Evolutionary conservation across 35 echinoderm and acorn worm genomes (phyloP).

Genomic region (Apostichopus japonicus): DNA sequence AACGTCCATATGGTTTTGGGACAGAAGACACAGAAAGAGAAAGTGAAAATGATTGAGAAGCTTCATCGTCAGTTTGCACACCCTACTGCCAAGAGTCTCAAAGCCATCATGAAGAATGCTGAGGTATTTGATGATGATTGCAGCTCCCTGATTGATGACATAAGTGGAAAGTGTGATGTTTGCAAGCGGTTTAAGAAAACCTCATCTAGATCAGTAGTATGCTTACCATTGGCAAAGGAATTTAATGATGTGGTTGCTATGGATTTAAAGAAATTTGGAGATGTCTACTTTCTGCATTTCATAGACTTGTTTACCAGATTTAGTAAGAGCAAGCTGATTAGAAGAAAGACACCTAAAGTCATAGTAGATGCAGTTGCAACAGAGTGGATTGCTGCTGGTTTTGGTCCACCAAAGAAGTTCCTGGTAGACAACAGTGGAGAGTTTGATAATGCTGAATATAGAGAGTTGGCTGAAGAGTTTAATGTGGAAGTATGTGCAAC

Average conservation of each 20-base stretch:
- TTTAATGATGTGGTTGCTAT: background rate
- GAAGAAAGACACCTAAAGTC: too few species aligned
- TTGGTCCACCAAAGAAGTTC: constrained; percentile 54
- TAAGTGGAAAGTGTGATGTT: constrained; percentile 55
- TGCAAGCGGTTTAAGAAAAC: constrained; percentile 71
- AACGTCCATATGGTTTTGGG: constrained; percentile 43
- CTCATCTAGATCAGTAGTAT: background rate
- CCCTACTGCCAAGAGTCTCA: constrained; percentile 36
- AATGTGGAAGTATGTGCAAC: background rate
- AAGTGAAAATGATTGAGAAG: constrained; percentile 31
- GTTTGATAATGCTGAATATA: too few species aligned
- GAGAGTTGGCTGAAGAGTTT: too few species aligned
- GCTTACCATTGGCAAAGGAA: too few species aligned
- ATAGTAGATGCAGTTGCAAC: constrained; percentile 54
- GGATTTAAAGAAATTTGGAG: too few species aligned
- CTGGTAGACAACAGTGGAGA: constrained; percentile 28
- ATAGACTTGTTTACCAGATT: too few species aligned
- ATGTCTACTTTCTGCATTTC: too few species aligned
- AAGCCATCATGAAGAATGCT: background rate
- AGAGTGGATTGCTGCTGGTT: constrained; percentile 61
- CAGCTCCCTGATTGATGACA: background rate
- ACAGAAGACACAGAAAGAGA: constrained; percentile 37
- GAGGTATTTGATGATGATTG: background rate
- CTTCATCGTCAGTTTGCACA: constrained; percentile 62
- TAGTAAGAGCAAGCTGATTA: too few species aligned